Conservation (phyloP, 2,888 invertebrate genomes). For the Yponomeuta evonymella region DNA sequence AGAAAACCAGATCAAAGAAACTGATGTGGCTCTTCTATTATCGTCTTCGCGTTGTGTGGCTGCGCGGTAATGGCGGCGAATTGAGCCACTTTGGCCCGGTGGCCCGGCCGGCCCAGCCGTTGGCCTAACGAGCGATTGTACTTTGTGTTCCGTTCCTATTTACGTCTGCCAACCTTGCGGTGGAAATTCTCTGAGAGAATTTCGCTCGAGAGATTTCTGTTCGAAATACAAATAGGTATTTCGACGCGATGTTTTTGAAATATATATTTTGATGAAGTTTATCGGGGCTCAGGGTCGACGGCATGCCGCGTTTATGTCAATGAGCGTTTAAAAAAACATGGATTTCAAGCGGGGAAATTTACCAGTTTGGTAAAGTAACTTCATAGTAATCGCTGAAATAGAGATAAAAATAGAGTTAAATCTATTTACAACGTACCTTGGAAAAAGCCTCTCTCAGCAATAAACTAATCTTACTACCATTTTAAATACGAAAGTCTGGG, state of each 20-base stretch:
- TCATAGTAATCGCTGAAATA: no score
- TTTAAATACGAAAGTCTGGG: no score
- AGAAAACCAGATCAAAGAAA: background rate
- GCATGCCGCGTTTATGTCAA: no score
- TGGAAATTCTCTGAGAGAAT: background rate
- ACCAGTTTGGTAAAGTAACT: no score
- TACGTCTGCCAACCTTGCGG: background rate
- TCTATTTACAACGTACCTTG: no score
- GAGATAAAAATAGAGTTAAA: no score
- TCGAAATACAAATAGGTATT: background rate
- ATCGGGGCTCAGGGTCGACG: no score
- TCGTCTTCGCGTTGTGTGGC: background rate
- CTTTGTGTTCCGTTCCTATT: background rate
- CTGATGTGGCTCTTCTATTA: background rate
- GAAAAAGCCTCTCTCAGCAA: no score
- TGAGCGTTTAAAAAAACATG: no score
- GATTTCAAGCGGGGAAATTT: no score
- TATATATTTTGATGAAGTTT: background rate
- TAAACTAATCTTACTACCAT: no score
- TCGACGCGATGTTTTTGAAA: background rate
- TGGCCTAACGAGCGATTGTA: slow-evolving; percentile 2
- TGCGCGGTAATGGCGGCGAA: background rate
- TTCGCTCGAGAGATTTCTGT: background rate
- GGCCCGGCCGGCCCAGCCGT: background rate
- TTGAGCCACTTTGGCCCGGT: slow-evolving; percentile 2